Base-by-base conservation (phyloP, 2,113 vertebrate species). In the Ameiurus melas region DNA sequence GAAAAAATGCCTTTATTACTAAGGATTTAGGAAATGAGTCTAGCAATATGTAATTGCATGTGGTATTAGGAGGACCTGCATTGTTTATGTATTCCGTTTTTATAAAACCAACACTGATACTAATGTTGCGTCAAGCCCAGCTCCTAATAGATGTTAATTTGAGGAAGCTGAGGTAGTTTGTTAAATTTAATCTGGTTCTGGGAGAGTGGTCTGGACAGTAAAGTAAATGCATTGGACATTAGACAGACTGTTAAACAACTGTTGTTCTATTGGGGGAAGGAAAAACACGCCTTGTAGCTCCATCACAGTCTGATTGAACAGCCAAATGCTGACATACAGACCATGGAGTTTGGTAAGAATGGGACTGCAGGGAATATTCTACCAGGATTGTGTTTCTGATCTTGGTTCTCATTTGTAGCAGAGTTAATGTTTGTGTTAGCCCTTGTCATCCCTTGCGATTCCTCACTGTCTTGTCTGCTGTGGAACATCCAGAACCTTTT, bases 351-450 rank as follows among this genome's bases (percentile, higher is more conserved):
- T 53, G 60, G 64, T 55, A 51, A 20, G 80, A 89, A 57, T 58
- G 51, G 66, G 30, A 82, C 55, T 39, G 33, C 80, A 64, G 86
- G 82, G 84, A 43, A 88, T 83, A 36, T 82, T 36, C 55, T 33
- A 39, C 55, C 55, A 36, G 51, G 19, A 79, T 60, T 83, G 19
- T n/a, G 66, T 84, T 88, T 88, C 70, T 25, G 43, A 36, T 78
- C 66, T 82, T 55, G 71, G 79, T 55, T 81, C 84, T 77, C 70
- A 86, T 87, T 88, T 83, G 25, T 83, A 80, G 84, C 87, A 85
- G 55, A 82, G 83, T 57, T 86, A 36, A 86, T 92, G 89, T 90
- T 93, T 92, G 90, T 91, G 90, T 92, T 86, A 92, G 87, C 83
- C 86, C 51, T 75, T 66, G 51, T n/a, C 88, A 88, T 85, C 83